phyloP scores from a whole-genome alignment of 2,113 vertebrate species.

The Ochotona curzoniae region DNA sequence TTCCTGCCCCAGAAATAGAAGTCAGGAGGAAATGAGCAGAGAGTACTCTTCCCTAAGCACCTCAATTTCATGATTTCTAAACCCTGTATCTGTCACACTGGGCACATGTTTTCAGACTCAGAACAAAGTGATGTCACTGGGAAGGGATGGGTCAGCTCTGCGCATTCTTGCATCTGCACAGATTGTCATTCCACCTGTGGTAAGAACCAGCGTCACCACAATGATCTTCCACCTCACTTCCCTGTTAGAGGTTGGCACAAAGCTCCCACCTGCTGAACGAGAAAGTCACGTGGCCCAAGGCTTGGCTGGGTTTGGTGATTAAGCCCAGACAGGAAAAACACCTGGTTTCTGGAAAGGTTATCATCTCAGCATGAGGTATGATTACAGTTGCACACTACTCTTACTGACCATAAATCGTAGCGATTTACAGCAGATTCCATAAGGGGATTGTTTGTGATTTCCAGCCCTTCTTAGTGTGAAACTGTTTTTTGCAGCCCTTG shows the following conservation, averaged over 20 bases:
- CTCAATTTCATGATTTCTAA: not conserved
- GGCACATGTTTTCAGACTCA: not conserved
- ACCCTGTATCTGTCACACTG: not conserved
- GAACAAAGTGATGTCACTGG: not conserved
- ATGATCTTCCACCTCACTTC: not conserved
- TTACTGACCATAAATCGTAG: conserved; percentile 69
- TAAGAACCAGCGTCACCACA: not conserved
- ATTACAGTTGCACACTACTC: conserved; percentile 65
- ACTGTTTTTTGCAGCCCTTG: conserved; percentile 9
- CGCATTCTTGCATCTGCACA: not conserved
- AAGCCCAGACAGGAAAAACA: conserved; percentile 77
- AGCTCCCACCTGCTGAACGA: conserved; percentile 67
- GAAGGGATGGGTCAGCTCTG: not conserved
- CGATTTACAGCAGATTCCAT: conserved; percentile 73
- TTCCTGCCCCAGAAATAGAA: conserved; percentile 27
- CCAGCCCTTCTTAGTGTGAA: conserved; percentile 45
- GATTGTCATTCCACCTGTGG: not conserved
- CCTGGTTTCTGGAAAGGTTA: conserved; percentile 80
- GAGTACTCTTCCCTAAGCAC: not conserved
- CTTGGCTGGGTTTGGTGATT: conserved; percentile 61
- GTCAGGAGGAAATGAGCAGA: not conserved
- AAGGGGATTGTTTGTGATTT: conserved; percentile 48
- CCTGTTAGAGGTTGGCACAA: not conserved
- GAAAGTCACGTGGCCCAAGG: conserved; percentile 33
- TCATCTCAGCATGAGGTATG: conserved; percentile 65